phyloP scores from a whole-genome alignment of 2,888 invertebrate species.

The Eilema depressum region DNA sequence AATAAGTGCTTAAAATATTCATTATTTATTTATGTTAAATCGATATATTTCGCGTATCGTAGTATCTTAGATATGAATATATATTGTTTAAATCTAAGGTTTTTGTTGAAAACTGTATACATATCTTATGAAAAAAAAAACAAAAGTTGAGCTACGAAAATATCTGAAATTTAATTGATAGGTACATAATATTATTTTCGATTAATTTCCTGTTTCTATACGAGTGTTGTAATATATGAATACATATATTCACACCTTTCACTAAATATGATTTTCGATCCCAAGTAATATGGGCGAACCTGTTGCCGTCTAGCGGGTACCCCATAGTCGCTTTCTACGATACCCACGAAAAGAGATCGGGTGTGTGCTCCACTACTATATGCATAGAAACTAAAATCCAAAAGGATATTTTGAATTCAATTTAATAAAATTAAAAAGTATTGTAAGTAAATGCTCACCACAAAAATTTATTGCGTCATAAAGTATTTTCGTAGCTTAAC shows the following conservation, averaged over 20 bases:
- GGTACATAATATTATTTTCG: neutral
- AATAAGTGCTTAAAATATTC: neutral
- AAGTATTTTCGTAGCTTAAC: constrained; percentile 15
- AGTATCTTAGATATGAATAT: constrained; percentile 26
- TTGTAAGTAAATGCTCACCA: too few relatives aligned
- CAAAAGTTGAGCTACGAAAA: constrained; percentile 14
- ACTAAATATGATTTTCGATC: too few relatives aligned
- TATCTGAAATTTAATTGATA: neutral
- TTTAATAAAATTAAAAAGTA: too few relatives aligned
- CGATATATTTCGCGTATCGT: constrained; percentile 7
- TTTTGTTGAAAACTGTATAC: constrained; percentile 25
- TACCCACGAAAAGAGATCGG: too few relatives aligned
- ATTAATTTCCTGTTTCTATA: neutral
- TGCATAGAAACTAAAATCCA: too few relatives aligned
- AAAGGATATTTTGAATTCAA: too few relatives aligned
- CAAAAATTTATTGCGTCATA: neutral
- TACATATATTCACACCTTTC: too few relatives aligned
- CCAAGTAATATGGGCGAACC: too few relatives aligned
- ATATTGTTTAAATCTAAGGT: constrained; percentile 22
- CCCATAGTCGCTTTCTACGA: too few relatives aligned
- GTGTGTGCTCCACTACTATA: too few relatives aligned
- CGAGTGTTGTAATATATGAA: neutral
- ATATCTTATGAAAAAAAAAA: constrained; percentile 37
- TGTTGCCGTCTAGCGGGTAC: too few relatives aligned
- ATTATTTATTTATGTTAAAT: constrained; percentile 19